Base-by-base conservation (phyloP, 1,140 invertebrate species). In the Lepeophtheirus salmonis region DNA sequence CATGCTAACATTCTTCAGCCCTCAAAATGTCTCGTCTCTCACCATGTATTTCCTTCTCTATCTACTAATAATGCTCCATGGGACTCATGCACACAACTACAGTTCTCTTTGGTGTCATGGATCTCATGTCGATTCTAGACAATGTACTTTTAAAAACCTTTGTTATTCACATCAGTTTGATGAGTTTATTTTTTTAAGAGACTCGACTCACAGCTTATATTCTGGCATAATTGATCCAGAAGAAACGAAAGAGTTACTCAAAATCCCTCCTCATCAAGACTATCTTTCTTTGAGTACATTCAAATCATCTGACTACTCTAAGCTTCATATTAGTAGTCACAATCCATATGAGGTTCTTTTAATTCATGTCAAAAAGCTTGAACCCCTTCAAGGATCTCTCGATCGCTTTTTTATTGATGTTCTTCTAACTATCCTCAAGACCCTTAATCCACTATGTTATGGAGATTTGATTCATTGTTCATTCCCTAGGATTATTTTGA, bases 61-160 rank as follows among this genome's bases (percentile, higher is more conserved):
- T 12, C 23, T 24, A 14, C 52, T 54, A 14, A 16, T 23, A 3
- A 20, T 2, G 14, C 2, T 2, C 2, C 2, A 16, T 2, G 17
- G 2, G 3, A 3, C 13, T 23, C 20, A n/a, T 23, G 52, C 16
- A 52, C 16, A 54, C 14, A 16, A 16, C 2, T 23, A 21, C 22
- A 57, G 23, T 2, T 57, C 55, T 2, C 20, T 41, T 30, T 57
- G 55, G 55, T 57, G 55, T 18, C 30, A 26, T 13, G 55, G 55
- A 24, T 41, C 55, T 4, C 55, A 57, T 18, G n/a, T 17, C 6
- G 55, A 57, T 25, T 25, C 21, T 30, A 26, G 55, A 48, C 23
- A 26, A 16, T 57, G 55, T n/a, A 2, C 23, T 41, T 57, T 57
- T 23, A 13, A 17, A 2, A 57, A 57, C 25, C 17, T 57, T 3